These are phyloP conservation scores for Schizothorax lantsangensis DNA, from an alignment of 2,797 vertebrate species.

Conservation along the genomic window DNA sequence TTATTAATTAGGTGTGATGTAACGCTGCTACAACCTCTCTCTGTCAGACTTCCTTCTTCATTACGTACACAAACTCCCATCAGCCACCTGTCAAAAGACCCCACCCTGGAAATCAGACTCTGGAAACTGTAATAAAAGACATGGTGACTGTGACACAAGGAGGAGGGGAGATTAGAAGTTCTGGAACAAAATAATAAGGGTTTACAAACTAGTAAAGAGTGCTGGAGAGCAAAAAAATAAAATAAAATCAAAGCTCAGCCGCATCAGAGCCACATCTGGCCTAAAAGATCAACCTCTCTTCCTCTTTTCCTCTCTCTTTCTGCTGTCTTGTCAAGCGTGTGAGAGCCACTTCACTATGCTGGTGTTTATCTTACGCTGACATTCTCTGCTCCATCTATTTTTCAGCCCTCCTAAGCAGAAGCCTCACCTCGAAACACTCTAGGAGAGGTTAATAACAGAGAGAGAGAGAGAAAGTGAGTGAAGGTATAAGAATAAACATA, in stretches of 20 bases:
- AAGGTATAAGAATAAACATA: slow-evolving; percentile 15
- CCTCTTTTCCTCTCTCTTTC: slow-evolving; percentile 33
- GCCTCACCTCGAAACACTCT: slow-evolving; percentile 40
- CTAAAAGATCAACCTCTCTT: slow-evolving; percentile 40
- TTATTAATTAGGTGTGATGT: slow-evolving; percentile 76
- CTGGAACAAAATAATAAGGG: slow-evolving; percentile 23
- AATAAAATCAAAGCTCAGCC: background rate
- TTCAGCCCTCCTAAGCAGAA: slow-evolving; percentile 48
- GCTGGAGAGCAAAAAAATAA: background rate
- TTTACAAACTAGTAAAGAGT: slow-evolving; percentile 15
- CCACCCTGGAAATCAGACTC: slow-evolving; percentile 46
- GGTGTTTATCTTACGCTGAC: slow-evolving; percentile 64
- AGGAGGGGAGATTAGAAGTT: slow-evolving; percentile 1
- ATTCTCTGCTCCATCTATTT: slow-evolving; percentile 57
- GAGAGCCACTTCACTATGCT: slow-evolving; percentile 61
- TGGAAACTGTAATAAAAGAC: slow-evolving; percentile 10
- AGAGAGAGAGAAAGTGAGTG: slow-evolving; percentile 20
- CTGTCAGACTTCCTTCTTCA: slow-evolving; percentile 63
- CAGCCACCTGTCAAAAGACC: slow-evolving; percentile 53
- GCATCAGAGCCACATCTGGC: slow-evolving; percentile 26
- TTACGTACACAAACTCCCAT: slow-evolving; percentile 52
- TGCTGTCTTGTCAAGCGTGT: slow-evolving; percentile 51
- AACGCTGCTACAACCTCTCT: slow-evolving; percentile 65
- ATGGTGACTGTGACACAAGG: background rate
- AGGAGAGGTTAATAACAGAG: slow-evolving; percentile 17